Evolutionary conservation across 2,888 invertebrate species (phyloP).

Genomic region (Drosophila hamatofila): DNA sequence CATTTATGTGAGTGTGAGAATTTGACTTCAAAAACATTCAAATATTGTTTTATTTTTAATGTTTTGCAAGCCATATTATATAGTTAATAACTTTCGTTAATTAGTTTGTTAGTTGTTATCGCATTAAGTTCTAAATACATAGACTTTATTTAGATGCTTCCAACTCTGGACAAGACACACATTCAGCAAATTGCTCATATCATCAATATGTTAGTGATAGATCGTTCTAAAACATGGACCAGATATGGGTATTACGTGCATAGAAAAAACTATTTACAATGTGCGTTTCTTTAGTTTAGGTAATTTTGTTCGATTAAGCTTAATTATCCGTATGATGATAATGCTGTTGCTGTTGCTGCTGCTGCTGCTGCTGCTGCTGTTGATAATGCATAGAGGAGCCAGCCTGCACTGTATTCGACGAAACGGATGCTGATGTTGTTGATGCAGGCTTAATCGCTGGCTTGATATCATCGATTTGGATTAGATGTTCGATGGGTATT

Average conservation of each 20-base stretch:
- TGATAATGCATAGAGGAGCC: slow-evolving; percentile 59
- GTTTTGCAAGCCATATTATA: slow-evolving; percentile 14
- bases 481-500: slow-evolving; percentile 93
- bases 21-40: slow-evolving; percentile 22
- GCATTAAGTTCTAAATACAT: slow-evolving; percentile 23
- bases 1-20: slow-evolving; percentile 30
- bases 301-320: slow-evolving; percentile 13
- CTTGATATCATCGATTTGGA: slow-evolving; percentile 89
- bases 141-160: slow-evolving; percentile 63
- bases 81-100: slow-evolving; percentile 16
- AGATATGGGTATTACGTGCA: slow-evolving; percentile 59
- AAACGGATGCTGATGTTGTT: slow-evolving; percentile 37
- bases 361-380: slow-evolving; percentile 17
- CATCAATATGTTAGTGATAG: slow-evolving; percentile 54
- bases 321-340: slow-evolving; percentile 69
- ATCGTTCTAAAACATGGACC: slow-evolving; percentile 47
- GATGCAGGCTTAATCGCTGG: slow-evolving; percentile 73
- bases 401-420: slow-evolving; percentile 56
- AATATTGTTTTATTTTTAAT: neutral
- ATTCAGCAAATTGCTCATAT: slow-evolving; percentile 79
- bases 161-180: slow-evolving; percentile 79
- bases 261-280: slow-evolving; percentile 75
- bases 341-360: slow-evolving; percentile 50
- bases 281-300: slow-evolving; percentile 45
- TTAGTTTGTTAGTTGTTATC: slow-evolving; percentile 1